Base-by-base conservation (phyloP, 2,888 invertebrate genomes). In the Artemia sp. region DNA sequence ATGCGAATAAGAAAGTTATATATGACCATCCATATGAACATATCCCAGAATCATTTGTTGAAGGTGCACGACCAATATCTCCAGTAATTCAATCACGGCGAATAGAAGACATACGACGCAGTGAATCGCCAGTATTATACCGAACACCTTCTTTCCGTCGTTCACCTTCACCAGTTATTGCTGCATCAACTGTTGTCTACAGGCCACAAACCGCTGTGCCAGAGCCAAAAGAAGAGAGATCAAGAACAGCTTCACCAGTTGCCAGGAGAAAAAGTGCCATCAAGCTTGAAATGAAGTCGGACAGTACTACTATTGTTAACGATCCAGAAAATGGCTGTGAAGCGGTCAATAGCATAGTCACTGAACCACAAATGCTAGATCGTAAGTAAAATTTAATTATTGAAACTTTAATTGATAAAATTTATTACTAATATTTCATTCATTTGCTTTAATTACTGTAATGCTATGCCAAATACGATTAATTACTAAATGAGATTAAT, bases 221-320 rank as follows among this genome's bases (percentile, higher is more conserved):
- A 9, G 64, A 58, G 11, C n/a, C 38, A 38, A 38, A 1, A 38
- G 38, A 38, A 38, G 38, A 38, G 38, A 38, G 38, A 38, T 38
- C 24, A 11, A 58, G 24, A 11, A 8, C 64, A 58, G 24, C 14
- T 12, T 24, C 64, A n/a, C 64, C 64, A 19, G 64, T 24, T n/a
- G 64, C n/a, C n/a, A 58, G 64, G 24, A 58, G 64, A 9, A 58
- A 58, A 58, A 58, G 64, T 10, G 64, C 11, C 14, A 58, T 58
- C 8, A 58, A 58, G 11, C 24, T 58, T 19, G 64, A n/a, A 9
- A n/a, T 58, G 8, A 58, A 58, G n/a, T n/a, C 64, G 9, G 64
- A 58, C 9, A 58, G 64, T 24, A 58, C 64, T 19, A 58, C 64
- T 24, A 58, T 58, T 19, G 11, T 58, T 8, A 58, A 58, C 10